Conservation (phyloP, 2,113 vertebrate species). For the Platichthys flesus region DNA sequence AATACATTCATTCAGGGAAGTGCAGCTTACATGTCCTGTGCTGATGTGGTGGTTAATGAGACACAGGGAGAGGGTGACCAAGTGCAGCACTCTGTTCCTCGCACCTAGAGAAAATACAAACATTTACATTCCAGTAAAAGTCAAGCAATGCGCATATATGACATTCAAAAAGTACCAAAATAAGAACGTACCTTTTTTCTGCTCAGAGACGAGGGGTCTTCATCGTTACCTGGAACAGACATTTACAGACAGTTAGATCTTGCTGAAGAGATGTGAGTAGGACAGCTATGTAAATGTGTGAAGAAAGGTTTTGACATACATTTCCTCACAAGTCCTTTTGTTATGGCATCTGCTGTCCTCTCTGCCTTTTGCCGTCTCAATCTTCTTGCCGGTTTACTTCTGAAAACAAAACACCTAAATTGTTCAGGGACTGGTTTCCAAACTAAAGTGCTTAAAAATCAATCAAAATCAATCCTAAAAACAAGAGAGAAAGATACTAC, state of each 20-base stretch:
- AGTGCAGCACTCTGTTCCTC: constrained; percentile 65
- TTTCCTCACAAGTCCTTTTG: constrained; percentile 77
- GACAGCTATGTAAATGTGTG: neutral
- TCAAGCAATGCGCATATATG: accelerated
- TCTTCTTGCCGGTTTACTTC: constrained; percentile 54
- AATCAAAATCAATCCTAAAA: neutral
- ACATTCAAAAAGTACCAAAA: neutral
- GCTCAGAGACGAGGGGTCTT: constrained; percentile 74
- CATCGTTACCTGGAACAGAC: constrained; percentile 80
- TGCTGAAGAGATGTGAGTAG: neutral
- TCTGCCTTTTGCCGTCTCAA: constrained; percentile 42
- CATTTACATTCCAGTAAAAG: neutral
- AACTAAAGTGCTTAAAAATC: neutral
- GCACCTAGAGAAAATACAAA: constrained; percentile 60
- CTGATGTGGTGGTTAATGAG: constrained; percentile 43
- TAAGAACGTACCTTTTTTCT: constrained; percentile 84
- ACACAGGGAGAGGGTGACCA: constrained; percentile 64
- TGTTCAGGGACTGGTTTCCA: neutral
- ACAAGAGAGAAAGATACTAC: neutral
- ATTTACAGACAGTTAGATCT: constrained; percentile 12
- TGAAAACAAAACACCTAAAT: constrained; percentile 9
- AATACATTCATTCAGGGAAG: neutral
- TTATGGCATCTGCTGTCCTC: constrained; percentile 48
- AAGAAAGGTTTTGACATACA: constrained; percentile 57
- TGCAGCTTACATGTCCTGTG: constrained; percentile 75